Evolutionary conservation across 2,797 vertebrate species (phyloP), one percentile per base, ranked within the genome.

Genomic region (Manis javanica): DNA sequence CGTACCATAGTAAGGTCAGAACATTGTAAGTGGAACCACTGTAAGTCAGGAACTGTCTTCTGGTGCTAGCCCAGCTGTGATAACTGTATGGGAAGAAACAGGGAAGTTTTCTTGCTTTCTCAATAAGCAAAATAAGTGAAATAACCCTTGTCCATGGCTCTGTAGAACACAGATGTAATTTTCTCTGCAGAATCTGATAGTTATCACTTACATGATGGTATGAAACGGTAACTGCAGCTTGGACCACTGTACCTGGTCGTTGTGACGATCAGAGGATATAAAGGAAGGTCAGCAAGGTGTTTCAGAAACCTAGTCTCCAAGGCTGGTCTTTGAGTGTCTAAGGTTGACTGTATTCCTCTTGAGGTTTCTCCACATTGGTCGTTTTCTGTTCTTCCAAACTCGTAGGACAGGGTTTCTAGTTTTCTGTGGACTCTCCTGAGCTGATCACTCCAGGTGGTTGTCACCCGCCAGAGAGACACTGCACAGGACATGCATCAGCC

Each of bases 91-190:
- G 39, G 46, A 46, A 64, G 79, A 87, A 66, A 69, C 21, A 85
- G 29, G 9, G 12, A 86, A 53, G 78, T 86, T 92, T 89, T 93
- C 66, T 24, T 64, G 26, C 11, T 88, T 92, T 79, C 55, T 92
- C 26, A 64, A 18, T 94, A 21, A 59, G 49, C 16, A 86, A 95
- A 91, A 21, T 49, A 78, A 59, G 12, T 69, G 3, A 94, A 61
- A 66, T 53, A 77, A 90, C 55, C 19, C 64, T 66, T 87, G n/a
- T 23, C 49, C 2, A 31, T 12, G 3, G 5, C 39, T 93, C 66
- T 63, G 16, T 61, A 59, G 46, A 26, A 86, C n/a, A 68, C 29
- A 37, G 21, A 16, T 53, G 11, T 51, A 14, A 71, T 69, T 91
- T 95, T 85, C 71, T 87, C 88, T 74, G 34, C 8, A 63, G 39